A percentile compares a stretch with the other conserved stretches of the same genome.
Conservation (phyloP, 2,888 invertebrate species). For the Globia sparganii region DNA sequence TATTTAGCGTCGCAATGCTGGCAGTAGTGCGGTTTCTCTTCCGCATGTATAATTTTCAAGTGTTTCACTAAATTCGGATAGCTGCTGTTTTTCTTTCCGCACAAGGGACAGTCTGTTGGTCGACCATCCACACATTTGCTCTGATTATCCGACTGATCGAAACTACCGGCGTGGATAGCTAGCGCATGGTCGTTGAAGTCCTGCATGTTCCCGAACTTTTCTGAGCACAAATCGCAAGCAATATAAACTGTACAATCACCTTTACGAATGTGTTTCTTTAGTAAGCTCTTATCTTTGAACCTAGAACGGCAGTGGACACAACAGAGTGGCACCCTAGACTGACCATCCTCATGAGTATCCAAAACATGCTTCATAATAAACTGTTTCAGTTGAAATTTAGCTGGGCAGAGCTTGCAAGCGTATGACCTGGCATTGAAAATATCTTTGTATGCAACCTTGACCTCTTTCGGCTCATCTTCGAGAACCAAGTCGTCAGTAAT, state of each 20-base stretch:
- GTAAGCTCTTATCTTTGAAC: constrained; percentile 85
- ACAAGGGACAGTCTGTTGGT: constrained; percentile 89
- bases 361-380: constrained; percentile 89
- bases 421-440: constrained; percentile 89
- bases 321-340: constrained; percentile 81
- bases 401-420: constrained; percentile 88
- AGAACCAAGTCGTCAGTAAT: constrained; percentile 87
- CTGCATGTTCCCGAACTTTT: constrained; percentile 84
- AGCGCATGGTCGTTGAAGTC: constrained; percentile 89
- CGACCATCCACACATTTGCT: constrained; percentile 87
- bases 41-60: constrained; percentile 87
- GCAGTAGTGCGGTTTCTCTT: constrained; percentile 89
- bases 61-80: constrained; percentile 91
- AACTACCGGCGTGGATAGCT: constrained; percentile 84
- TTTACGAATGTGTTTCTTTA: constrained; percentile 88
- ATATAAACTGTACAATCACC: constrained; percentile 91
- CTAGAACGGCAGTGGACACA: constrained; percentile 87
- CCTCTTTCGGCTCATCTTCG: constrained; percentile 83
- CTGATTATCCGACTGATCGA: constrained; percentile 83
- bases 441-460: constrained; percentile 86
- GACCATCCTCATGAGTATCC: constrained; percentile 88
- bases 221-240: constrained; percentile 88
- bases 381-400: constrained; percentile 89
- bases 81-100: constrained; percentile 89
- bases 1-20: constrained; percentile 91